Conservation (phyloP, 2,888 invertebrate genomes). For the Horisme vitalbata region DNA sequence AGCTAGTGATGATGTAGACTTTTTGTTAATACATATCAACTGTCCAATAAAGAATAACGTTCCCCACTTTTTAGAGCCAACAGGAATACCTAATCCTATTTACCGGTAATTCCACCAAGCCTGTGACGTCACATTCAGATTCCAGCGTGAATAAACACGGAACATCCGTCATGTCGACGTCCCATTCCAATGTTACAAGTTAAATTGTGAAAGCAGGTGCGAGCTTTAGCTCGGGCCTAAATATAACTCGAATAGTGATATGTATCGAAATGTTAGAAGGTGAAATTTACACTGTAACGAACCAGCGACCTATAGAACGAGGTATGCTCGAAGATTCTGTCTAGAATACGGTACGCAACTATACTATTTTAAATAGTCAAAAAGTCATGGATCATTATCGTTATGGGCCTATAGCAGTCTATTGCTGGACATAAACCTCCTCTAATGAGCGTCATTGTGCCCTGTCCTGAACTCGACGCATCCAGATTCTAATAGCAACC, state of each 20-base stretch:
- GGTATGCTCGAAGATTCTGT: too few species aligned
- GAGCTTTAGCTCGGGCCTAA: not conserved
- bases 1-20: too few species aligned
- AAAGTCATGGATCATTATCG: too few species aligned
- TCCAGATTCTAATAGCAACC: too few species aligned
- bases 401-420: too few species aligned
- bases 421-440: too few species aligned
- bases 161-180: slow-evolving; percentile 13
- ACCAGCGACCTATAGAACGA: not conserved
- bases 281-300: not conserved
- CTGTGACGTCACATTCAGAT: not conserved
- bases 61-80: not conserved
- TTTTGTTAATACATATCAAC: too few species aligned
- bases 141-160: slow-evolving; percentile 7
- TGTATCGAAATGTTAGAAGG: slow-evolving; percentile 1
- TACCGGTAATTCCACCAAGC: not conserved
- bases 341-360: too few species aligned
- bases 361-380: too few species aligned
- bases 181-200: slow-evolving; percentile 5
- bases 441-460: too few species aligned
- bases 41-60: too few species aligned
- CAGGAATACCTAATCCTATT: slow-evolving; percentile 9
- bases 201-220: slow-evolving; percentile 21
- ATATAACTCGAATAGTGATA: slow-evolving; percentile 13
- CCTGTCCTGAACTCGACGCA: too few species aligned